Evolutionary conservation across 2,797 vertebrate species (phyloP), one percentile per base, ranked within the genome.

Genomic region (Pangasius larnaudii): DNA sequence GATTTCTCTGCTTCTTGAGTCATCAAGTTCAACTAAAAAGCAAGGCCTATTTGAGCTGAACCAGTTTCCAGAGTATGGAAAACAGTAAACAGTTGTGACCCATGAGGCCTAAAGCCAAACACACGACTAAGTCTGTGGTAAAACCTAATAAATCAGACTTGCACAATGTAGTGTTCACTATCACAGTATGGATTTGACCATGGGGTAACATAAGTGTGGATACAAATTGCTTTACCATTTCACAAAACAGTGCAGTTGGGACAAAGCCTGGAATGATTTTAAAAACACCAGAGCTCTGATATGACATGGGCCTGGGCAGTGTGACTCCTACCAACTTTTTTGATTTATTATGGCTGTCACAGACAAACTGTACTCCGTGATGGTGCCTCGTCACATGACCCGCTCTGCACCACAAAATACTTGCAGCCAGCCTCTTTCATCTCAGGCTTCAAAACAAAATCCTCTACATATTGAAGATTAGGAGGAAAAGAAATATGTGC

Each of bases 311-410:
- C n/a, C 49, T 22, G 59, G 59, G 53, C 51, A 71, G 58, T 75
- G 27, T 5, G 61, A 86, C 58, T 86, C n/a, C 80, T 10, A 49
- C 85, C 87, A 84, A 85, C 58, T 86, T 88, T 89, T 87, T 77
- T 67, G 84, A 91, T 91, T 87, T 88, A 91, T 88, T 91, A 81
- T 69, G 85, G 84, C 69, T 89, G 89, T 90, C 86, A 86, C 36
- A 85, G 51, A 58, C 67, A 77, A 51, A 86, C 59, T 71, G 69
- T 85, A 61, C 81, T 88, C 33, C 27, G 65, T 30, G 53, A 86
- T 84, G 86, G 85, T 88, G 84, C 27, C 72, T 30, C 24, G 46
- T 84, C 86, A 88, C 59, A 11, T 89, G 87, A 89, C 88, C 80
- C 53, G 33, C 69, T 13, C 63, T 84, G 85, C 63, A n/a, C 59